A percentile compares a stretch with the other conserved stretches of the same genome.
phyloP scores from a whole-genome alignment of 2,113 vertebrate genomes.

The Rhinichthys klamathensis region DNA sequence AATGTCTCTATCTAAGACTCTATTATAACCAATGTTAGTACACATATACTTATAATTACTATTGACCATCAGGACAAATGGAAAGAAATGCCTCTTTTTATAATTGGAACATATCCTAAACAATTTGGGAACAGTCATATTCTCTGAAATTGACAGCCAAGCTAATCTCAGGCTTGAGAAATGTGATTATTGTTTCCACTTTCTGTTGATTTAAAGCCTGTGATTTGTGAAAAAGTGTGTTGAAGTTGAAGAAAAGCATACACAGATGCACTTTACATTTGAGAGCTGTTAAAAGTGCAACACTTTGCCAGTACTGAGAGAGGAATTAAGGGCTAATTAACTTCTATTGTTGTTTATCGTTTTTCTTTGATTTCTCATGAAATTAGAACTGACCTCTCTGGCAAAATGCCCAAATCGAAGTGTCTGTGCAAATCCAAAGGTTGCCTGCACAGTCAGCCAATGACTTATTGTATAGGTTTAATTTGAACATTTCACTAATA shows the following conservation, averaged over 20 bases:
- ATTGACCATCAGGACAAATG: neutral
- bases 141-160: conserved; percentile 11
- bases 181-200: conserved; percentile 1
- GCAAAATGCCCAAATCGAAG: neutral
- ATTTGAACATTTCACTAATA: neutral
- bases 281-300: neutral
- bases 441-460: neutral
- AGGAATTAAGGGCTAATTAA: neutral
- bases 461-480: neutral
- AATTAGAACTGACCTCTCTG: neutral
- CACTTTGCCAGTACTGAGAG: neutral
- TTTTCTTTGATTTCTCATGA: neutral
- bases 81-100: neutral
- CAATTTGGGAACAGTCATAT: neutral
- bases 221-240: neutral
- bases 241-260: neutral
- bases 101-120: neutral
- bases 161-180: neutral
- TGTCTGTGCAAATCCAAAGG: neutral
- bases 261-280: neutral
- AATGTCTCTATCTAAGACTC: neutral
- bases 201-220: conserved; percentile 1
- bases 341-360: neutral
- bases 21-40: neutral
- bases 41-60: neutral